Evolutionary conservation across 2,888 invertebrate genomes (phyloP).

Genomic region (Thelaira solivaga): DNA sequence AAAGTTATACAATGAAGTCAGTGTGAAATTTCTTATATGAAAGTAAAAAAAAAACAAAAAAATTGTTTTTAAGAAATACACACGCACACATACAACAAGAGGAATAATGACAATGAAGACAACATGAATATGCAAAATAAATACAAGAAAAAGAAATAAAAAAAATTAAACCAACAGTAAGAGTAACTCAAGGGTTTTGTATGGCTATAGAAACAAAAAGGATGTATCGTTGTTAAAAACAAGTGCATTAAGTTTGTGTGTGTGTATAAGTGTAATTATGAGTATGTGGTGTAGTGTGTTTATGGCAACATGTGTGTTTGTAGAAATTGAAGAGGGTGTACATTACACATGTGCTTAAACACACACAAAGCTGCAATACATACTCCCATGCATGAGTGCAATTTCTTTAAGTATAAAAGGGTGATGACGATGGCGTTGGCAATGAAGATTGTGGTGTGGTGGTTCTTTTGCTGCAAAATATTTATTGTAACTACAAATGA

Average conservation of each 20-base stretch:
- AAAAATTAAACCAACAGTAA: slow-evolving; percentile 29
- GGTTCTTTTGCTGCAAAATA: slow-evolving; percentile 45
- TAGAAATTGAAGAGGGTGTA: slow-evolving; percentile 31
- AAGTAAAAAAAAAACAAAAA: not conserved
- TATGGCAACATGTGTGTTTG: slow-evolving; percentile 14
- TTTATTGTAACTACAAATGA: slow-evolving; percentile 6
- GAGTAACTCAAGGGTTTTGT: slow-evolving; percentile 44
- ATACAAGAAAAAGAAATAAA: slow-evolving; percentile 1
- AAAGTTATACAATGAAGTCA: not conserved
- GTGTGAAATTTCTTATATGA: not conserved
- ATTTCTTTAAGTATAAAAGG: slow-evolving; percentile 50
- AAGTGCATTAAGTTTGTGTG: slow-evolving; percentile 41
- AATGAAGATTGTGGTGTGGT: slow-evolving; percentile 35
- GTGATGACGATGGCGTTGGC: slow-evolving; percentile 26
- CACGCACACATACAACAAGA: too few species aligned
- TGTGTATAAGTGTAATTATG: not conserved
- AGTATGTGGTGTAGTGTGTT: not conserved
- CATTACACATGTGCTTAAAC: slow-evolving; percentile 20
- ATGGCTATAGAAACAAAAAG: slow-evolving; percentile 54
- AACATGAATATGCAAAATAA: slow-evolving; percentile 2
- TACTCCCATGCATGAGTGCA: not conserved
- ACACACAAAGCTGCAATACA: not conserved
- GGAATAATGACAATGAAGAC: slow-evolving; percentile 39
- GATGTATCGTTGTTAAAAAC: slow-evolving; percentile 59
- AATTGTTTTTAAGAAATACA: too few species aligned